Percentiles rank a stretch among this genome's conserved stretches.
phyloP scores from a whole-genome alignment of 92 coral and sea anemone species.

The Anthopleura xanthogrammica region DNA sequence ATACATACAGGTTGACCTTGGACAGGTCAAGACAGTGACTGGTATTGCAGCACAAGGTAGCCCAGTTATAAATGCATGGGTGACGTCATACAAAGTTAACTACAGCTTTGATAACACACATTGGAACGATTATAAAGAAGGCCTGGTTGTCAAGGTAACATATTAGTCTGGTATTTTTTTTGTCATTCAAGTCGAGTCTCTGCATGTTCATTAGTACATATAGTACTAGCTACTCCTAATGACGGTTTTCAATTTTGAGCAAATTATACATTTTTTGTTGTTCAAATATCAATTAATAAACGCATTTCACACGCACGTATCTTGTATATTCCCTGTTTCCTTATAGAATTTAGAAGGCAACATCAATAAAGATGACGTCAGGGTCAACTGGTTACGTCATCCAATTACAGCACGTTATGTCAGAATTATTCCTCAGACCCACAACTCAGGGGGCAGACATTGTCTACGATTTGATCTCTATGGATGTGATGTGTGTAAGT shows the following conservation, averaged over 20 bases:
- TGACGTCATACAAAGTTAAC: not conserved
- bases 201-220: no score
- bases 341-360: slow-evolving; percentile 32
- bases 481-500: slow-evolving; percentile 44
- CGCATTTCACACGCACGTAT: no score
- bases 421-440: slow-evolving; percentile 36
- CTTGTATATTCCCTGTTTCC: not conserved
- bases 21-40: slow-evolving; percentile 29
- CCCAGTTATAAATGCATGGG: slow-evolving; percentile 10
- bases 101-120: no score
- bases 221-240: no score
- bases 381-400: slow-evolving; percentile 33
- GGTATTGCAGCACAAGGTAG: slow-evolving; percentile 40
- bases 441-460: slow-evolving; percentile 12
- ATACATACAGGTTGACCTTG: slow-evolving; percentile 46
- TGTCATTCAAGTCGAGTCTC: no score
- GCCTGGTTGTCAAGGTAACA: no score
- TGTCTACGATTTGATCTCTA: slow-evolving; percentile 50
- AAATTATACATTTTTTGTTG: no score
- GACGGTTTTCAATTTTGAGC: no score
- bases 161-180: not conserved
- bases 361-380: slow-evolving; percentile 24
- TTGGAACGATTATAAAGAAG: not conserved
- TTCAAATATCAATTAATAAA: no score
- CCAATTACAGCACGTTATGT: slow-evolving; percentile 47